Evolutionary conservation across 2,888 invertebrate species (phyloP).

Genomic region (Xylota segnis): DNA sequence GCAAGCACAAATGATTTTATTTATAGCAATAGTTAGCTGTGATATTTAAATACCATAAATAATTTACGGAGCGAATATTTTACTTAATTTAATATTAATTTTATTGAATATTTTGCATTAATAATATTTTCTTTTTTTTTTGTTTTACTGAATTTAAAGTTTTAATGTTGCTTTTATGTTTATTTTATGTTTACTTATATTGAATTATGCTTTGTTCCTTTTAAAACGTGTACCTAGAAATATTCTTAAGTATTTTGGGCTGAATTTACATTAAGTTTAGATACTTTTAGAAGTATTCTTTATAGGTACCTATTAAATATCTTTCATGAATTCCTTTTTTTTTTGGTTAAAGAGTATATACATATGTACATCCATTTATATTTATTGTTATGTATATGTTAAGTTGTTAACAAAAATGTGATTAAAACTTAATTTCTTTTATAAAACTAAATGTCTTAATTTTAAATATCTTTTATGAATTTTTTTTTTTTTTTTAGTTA

Average conservation of each 20-base stretch:
- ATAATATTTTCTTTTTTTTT: slow-evolving; percentile 13
- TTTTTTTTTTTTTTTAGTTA: slow-evolving; percentile 25
- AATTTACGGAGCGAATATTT: background rate
- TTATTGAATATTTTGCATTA: slow-evolving; percentile 7
- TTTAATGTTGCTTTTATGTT: background rate
- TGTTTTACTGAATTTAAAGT: slow-evolving; percentile 6
- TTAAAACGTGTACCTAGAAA: slow-evolving; percentile 9
- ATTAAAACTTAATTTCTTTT: too few species aligned
- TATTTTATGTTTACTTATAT: slow-evolving; percentile 9
- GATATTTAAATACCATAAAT: too few species aligned
- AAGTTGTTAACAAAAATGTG: too few species aligned
- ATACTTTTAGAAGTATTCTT: too few species aligned
- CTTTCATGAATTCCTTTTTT: too few species aligned
- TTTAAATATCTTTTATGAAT: slow-evolving; percentile 28
- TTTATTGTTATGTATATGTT: too few species aligned
- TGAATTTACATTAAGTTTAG: too few species aligned
- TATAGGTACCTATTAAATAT: too few species aligned
- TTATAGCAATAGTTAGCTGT: too few species aligned
- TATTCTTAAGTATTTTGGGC: too few species aligned
- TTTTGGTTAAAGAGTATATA: background rate
- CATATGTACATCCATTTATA: too few species aligned
- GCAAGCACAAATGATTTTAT: too few species aligned
- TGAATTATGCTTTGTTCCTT: slow-evolving; percentile 8
- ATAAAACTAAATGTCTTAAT: background rate
- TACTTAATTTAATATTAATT: slow-evolving; percentile 4